These are phyloP conservation scores for Coluber constrictor DNA, from an alignment of 2,797 vertebrate genomes.

Conservation along the genomic window DNA sequence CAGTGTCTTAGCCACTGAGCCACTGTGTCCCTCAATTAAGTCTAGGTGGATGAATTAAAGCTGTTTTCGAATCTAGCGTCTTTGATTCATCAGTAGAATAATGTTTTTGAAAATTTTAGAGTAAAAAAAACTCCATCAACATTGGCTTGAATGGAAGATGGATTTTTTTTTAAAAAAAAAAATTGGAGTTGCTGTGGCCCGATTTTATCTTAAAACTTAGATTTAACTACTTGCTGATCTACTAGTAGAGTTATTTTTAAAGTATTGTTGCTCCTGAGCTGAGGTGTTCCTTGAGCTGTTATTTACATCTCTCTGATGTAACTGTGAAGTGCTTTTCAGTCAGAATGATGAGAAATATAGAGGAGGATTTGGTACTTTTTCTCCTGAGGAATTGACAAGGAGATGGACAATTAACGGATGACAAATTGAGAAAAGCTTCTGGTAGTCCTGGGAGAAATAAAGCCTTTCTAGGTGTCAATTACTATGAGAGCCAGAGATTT, in stretches of 20 bases:
- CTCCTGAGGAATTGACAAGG: neutral
- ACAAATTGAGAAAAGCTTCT: neutral
- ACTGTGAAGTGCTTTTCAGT: neutral
- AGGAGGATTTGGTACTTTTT: neutral
- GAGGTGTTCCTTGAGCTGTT: neutral
- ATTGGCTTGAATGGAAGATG: too few species aligned
- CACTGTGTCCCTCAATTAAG: neutral
- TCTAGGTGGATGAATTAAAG: neutral
- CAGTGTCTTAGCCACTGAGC: too few species aligned
- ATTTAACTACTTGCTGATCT: neutral
- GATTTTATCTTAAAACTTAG: neutral
- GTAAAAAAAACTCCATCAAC: too few species aligned
- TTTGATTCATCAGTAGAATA: neutral
- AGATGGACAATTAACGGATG: conserved; percentile 7
- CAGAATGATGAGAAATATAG: neutral
- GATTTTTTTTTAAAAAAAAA: neutral
- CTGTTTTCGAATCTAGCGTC: neutral
- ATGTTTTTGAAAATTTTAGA: neutral
- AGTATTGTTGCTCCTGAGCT: neutral
- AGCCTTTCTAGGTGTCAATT: neutral
- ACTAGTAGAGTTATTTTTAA: conserved; percentile 12
- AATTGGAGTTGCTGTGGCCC: neutral
- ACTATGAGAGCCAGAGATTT: conserved; percentile 1
- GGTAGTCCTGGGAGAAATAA: neutral
- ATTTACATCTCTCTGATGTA: neutral